phyloP scores from a whole-genome alignment of 2,113 vertebrate genomes.

The Synodontis membranacea region DNA sequence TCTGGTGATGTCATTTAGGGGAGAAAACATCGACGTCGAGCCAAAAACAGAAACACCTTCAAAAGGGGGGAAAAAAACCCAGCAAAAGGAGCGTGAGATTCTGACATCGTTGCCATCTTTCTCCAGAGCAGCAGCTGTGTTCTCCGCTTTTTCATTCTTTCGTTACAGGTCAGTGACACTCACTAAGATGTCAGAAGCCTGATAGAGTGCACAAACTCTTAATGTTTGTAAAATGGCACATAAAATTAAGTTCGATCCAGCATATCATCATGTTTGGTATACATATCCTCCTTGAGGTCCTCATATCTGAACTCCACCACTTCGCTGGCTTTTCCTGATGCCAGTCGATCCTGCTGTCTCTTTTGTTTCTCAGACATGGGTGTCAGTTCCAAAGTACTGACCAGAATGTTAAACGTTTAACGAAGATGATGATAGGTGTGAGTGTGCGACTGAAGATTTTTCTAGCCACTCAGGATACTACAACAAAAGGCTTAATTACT shows the following conservation, averaged over 20 bases:
- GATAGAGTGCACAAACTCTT: constrained; percentile 7
- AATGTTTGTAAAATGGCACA: not conserved
- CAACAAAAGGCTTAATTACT: not conserved
- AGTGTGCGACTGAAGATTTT: not conserved
- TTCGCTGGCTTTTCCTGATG: not conserved
- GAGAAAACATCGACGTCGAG: not conserved
- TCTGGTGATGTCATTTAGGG: not conserved
- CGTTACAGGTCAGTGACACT: not conserved
- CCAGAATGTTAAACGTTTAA: not conserved
- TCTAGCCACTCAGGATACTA: not conserved
- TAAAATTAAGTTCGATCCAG: not conserved
- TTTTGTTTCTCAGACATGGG: not conserved
- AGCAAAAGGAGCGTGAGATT: not conserved
- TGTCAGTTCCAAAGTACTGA: not conserved
- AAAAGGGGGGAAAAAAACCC: not conserved
- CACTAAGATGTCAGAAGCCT: constrained; percentile 5
- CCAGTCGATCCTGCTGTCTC: not conserved
- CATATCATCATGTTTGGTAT: not conserved
- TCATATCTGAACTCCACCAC: constrained; percentile 12
- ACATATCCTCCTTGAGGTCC: not conserved
- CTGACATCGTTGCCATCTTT: not conserved
- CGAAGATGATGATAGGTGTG: not conserved
- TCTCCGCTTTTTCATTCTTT: constrained; percentile 12
- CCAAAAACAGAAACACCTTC: not conserved
- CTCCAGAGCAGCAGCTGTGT: constrained; percentile 12